Evolutionary conservation across 2,888 invertebrate species (phyloP), one percentile per base, ranked within the genome.

Genomic region (Salticus scenicus): DNA sequence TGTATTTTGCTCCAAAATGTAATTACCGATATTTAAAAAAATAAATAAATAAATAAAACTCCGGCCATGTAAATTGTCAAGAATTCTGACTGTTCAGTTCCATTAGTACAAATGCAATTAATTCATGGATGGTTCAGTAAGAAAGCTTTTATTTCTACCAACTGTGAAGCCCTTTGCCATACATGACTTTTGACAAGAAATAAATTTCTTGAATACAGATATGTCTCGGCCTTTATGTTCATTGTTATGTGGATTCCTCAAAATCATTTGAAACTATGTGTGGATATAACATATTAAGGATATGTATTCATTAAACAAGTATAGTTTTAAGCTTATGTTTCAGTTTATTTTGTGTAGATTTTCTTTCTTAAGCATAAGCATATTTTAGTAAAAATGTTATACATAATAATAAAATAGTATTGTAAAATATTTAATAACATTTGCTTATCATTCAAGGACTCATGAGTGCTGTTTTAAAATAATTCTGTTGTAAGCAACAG

Each of bases 11-110:
- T n/a, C n/a, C n/a, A n/a, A n/a, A n/a, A n/a, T n/a, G n/a, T n/a
- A n/a, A n/a, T n/a, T n/a, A n/a, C n/a, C n/a, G n/a, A n/a, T n/a
- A n/a, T n/a, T n/a, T n/a, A n/a, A n/a, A n/a, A n/a, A n/a, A n/a
- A n/a, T n/a, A n/a, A n/a, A n/a, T n/a, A n/a, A n/a, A n/a, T n/a
- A n/a, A n/a, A n/a, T n/a, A 64, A 71, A 66, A 84, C 41, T 84
- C 83, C 83, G 72, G 83, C 83, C 83, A 84, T 84, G 77, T 77
- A 84, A 51, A 84, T 84, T 83, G 67, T 67, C 47, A 64, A 73
- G 17, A 77, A 37, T 47, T 71, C 76, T 67, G 64, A 76, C 71
- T 80, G 67, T 74, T 80, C 28, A 37, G 77, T 77, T 84, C 51
- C 63, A 31, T 67, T 74, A 63, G 69, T 70, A 67, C 69, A 63